Evolutionary conservation across 1,140 invertebrate genomes (phyloP).

Genomic region (Diabrotica virgifera): DNA sequence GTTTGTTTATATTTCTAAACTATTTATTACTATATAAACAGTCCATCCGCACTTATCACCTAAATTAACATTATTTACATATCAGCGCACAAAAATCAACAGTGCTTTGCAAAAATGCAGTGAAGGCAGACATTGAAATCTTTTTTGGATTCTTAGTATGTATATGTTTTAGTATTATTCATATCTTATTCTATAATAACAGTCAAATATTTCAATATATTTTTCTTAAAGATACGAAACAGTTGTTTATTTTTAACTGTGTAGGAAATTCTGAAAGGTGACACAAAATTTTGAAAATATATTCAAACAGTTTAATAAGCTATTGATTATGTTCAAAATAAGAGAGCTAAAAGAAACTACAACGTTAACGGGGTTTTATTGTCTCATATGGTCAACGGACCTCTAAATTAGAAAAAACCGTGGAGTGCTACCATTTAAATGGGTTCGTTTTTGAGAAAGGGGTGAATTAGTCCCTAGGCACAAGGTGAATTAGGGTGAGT

Average conservation of each 20-base stretch:
- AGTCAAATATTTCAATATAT: slow-evolving; percentile 10
- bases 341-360: too few species aligned
- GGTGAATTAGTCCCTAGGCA: too few species aligned
- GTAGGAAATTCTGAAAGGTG: not conserved
- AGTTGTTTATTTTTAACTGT: not conserved
- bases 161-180: not conserved
- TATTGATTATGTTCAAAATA: too few species aligned
- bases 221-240: not conserved
- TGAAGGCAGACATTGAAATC: slow-evolving; percentile 42
- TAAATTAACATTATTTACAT: slow-evolving; percentile 35
- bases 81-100: slow-evolving; percentile 34
- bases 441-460: too few species aligned
- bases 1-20: not conserved
- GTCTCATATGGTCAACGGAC: too few species aligned
- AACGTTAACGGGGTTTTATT: too few species aligned
- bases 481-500: too few species aligned
- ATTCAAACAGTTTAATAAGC: too few species aligned
- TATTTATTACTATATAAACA: slow-evolving; percentile 14
- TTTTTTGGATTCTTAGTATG: slow-evolving; percentile 11
- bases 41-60: slow-evolving; percentile 15
- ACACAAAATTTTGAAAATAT: not conserved
- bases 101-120: slow-evolving; percentile 42
- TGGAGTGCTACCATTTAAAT: too few species aligned
- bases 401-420: too few species aligned
- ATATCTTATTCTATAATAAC: slow-evolving; percentile 11